Evolutionary conservation across 2,888 invertebrate species (phyloP).

Genomic region (Neuroscelio doddi): DNA sequence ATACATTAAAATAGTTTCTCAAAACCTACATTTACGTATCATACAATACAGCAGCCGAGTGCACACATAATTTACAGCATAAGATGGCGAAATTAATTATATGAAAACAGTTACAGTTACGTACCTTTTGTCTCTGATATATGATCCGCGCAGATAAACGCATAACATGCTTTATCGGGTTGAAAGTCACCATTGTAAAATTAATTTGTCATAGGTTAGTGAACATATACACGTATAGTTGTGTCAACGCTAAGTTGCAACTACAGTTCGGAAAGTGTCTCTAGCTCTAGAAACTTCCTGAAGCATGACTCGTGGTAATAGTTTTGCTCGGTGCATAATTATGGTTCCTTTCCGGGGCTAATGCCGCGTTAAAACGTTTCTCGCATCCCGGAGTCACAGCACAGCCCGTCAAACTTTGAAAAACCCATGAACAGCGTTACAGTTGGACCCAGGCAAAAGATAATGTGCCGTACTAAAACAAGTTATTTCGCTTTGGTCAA

Average conservation of each 20-base stretch:
- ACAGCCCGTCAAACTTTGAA: conserved; percentile 40
- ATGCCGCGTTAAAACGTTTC: conserved; percentile 59
- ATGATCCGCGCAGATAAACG: conserved; percentile 31
- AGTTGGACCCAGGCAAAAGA: no score
- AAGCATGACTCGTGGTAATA: conserved; percentile 61
- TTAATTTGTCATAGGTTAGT: conserved; percentile 45
- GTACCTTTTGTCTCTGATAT: conserved; percentile 29
- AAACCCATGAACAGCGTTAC: not conserved
- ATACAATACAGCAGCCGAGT: no score
- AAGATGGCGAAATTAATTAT: conserved; percentile 21
- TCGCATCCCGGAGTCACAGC: conserved; percentile 28
- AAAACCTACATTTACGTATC: no score
- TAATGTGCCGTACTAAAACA: no score
- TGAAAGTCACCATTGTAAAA: conserved; percentile 42
- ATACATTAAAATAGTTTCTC: no score
- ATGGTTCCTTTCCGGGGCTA: conserved; percentile 61
- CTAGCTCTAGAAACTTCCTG: conserved; percentile 54
- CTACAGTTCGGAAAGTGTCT: conserved; percentile 47
- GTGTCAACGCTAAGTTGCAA: conserved; percentile 32
- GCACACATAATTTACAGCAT: no score
- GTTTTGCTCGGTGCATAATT: conserved; percentile 64
- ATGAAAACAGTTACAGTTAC: conserved; percentile 29
- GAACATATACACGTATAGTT: conserved; percentile 23
- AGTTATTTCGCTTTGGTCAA: no score
- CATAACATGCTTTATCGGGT: conserved; percentile 41